These are phyloP conservation scores for Spialia ferax DNA, from an alignment of 2,888 invertebrate species.

Conservation along the genomic window DNA sequence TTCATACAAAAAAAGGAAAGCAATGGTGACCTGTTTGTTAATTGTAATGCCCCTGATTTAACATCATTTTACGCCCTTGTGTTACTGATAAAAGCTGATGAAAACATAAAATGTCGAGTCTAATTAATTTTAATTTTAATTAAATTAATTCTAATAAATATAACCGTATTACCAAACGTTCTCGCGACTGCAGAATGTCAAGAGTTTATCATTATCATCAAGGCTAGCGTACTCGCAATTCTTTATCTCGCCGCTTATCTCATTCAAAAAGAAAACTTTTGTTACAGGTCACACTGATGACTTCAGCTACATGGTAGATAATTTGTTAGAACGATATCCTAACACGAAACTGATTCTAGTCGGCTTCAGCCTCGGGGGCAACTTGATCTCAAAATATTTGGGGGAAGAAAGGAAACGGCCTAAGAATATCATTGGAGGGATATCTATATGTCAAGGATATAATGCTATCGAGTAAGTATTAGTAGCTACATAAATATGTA, in stretches of 20 bases:
- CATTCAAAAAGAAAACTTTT: constrained; percentile 29
- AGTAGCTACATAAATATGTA: neutral
- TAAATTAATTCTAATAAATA: constrained; percentile 9
- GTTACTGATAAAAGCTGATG: neutral
- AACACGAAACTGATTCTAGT: constrained; percentile 93
- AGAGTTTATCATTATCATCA: constrained; percentile 44
- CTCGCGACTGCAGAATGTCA: constrained; percentile 28
- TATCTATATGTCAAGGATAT: constrained; percentile 98
- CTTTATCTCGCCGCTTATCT: constrained; percentile 20
- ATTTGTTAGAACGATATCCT: constrained; percentile 91
- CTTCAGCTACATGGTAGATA: constrained; percentile 93
- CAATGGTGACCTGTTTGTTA: too few relatives aligned
- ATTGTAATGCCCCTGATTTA: too few relatives aligned
- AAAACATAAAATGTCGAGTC: neutral
- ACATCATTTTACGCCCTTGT: too few relatives aligned
- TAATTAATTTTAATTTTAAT: neutral
- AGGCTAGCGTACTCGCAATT: constrained; percentile 40
- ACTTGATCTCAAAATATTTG: constrained; percentile 96
- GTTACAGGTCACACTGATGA: constrained; percentile 95
- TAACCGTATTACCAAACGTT: constrained; percentile 36
- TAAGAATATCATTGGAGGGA: constrained; percentile 92
- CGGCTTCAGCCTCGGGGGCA: constrained; percentile 98
- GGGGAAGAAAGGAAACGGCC: constrained; percentile 91
- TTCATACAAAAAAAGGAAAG: too few relatives aligned
- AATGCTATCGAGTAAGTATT: constrained; percentile 94